A percentile compares a stretch with the other conserved stretches of the same genome.
Conservation (phyloP, 2,113 vertebrate species). For the Turdus rufiventris region DNA sequence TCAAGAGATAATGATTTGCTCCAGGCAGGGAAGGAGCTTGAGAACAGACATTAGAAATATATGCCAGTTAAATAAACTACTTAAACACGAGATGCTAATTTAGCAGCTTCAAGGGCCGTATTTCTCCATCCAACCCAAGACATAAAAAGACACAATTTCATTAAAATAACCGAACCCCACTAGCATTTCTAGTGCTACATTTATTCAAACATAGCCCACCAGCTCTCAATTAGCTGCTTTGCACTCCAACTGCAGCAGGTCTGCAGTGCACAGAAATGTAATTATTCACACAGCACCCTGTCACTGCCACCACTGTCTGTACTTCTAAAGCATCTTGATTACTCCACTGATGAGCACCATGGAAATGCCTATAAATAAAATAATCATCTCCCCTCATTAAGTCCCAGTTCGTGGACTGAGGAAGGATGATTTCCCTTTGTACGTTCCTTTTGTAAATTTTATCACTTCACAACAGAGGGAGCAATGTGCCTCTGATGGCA, state of each 20-base stretch:
- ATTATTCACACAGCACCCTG: slow-evolving; percentile 14
- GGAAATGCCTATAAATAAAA: slow-evolving; percentile 53
- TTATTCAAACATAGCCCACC: neutral
- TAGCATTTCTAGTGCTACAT: neutral
- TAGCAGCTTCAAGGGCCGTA: neutral
- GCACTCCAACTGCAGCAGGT: neutral
- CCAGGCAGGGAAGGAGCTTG: neutral
- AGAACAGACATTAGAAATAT: neutral
- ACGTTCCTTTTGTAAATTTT: slow-evolving; percentile 18
- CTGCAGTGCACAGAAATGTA: neutral
- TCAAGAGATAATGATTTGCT: neutral
- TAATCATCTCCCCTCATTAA: slow-evolving; percentile 55
- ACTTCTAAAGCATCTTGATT: slow-evolving; percentile 52
- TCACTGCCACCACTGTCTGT: neutral
- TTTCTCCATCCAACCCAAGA: neutral
- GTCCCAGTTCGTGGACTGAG: neutral
- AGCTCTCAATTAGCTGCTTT: neutral
- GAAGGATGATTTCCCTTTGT: slow-evolving; percentile 58
- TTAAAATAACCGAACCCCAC: neutral
- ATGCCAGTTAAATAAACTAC: neutral
- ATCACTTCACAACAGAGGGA: slow-evolving; percentile 47
- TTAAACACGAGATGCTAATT: neutral
- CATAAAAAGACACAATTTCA: neutral
- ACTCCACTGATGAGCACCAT: slow-evolving; percentile 32
- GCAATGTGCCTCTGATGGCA: slow-evolving; percentile 4